Base-by-base conservation (phyloP, 2,888 invertebrate species). In the Timandra comae region DNA sequence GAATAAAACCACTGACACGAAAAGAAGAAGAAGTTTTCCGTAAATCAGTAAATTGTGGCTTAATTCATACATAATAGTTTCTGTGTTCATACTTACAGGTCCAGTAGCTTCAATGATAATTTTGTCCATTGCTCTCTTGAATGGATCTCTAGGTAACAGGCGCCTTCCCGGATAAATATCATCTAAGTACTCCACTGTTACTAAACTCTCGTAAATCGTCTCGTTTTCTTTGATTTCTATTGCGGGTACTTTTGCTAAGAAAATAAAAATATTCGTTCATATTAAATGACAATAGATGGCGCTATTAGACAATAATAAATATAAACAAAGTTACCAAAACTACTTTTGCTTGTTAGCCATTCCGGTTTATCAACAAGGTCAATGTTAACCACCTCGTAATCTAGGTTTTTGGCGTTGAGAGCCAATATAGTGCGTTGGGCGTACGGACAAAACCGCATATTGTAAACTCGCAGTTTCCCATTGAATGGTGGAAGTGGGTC, bases 371-470 rank as follows among this genome's bases (percentile, higher is more conserved):
- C 85, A 0, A 86, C 72, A 16, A 93, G 72, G 70, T 93, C 89
- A 3, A 93, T 86, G 62, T 91, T 92, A 16, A 94, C 87, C 1
- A 89, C 86, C 59, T 95, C 94, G 54, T 92, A 91, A 82, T 91
- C 91, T 41, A 95, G 86, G 49, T 90, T 88, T 68, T 95, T 95
- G 2, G 93, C 93, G 47, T 91, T 90, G 27, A 95, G 76, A 1
- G 92, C 90, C 11, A 95, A 79, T 49, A 93, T 89, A 2, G 90
- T 89, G 32, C 95, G 86, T 48, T 95, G 92, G 0, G 94, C 92
- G 59, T 85, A 95, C 0, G 95, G 95, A 53, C 95, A 95, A 68
- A 91, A 94, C 29, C 93, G 88, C 91, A 94, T 95, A 42, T 91
- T 92, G 67, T 91, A 95, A 3, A 95, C 68, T 2, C 93, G 90